Conservation (phyloP, 2,797 vertebrate genomes). For the Ctenosaura bakeri region DNA sequence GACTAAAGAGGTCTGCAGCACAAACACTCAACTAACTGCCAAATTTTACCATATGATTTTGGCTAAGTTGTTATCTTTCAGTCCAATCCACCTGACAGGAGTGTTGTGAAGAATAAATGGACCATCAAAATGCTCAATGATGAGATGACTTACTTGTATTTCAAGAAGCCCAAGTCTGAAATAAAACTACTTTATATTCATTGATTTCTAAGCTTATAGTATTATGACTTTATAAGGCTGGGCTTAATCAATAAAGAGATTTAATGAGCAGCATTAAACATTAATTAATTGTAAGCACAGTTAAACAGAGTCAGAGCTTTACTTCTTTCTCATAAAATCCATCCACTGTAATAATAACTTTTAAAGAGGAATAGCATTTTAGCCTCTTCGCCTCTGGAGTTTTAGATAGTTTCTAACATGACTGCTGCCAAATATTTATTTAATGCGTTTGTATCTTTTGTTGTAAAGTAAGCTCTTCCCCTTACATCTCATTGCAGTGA, state of each 20-base stretch:
- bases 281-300: conserved; percentile 76
- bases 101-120: neutral
- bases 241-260: conserved; percentile 68
- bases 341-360: conserved; percentile 35
- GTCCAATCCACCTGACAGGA: neutral
- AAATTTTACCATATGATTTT: neutral
- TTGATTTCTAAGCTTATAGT: conserved; percentile 5
- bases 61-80: neutral
- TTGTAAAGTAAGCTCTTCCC: too few relatives aligned
- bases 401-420: conserved; percentile 42
- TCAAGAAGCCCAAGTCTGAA: neutral
- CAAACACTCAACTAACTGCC: neutral
- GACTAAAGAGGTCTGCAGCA: neutral
- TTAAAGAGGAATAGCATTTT: conserved; percentile 50
- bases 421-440: neutral
- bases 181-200: neutral
- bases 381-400: conserved; percentile 42
- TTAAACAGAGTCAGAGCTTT: conserved; percentile 67
- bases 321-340: conserved; percentile 62
- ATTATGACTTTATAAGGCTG: conserved; percentile 48
- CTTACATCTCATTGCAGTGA: neutral
- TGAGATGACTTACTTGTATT: neutral
- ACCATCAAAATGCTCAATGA: neutral
- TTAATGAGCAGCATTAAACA: conserved; percentile 74
- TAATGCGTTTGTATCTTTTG: too few relatives aligned